Evolutionary conservation across 2,113 vertebrate species (phyloP).

Genomic region (Indicator maculatus): DNA sequence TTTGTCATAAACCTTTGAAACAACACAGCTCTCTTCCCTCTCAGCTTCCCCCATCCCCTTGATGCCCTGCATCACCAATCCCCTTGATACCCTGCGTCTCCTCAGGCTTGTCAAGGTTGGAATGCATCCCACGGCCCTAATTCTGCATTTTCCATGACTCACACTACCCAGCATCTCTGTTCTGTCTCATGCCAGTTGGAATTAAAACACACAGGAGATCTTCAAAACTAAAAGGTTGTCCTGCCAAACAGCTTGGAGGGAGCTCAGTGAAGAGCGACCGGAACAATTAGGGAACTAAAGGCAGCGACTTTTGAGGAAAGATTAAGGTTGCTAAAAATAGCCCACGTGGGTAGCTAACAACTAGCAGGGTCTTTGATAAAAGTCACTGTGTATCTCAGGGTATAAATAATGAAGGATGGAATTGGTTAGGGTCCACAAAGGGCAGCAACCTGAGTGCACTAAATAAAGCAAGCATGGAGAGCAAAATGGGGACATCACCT

Average conservation of each 20-base stretch:
- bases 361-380: constrained; percentile 14
- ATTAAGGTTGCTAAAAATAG: constrained; percentile 46
- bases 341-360: not conserved
- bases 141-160: not conserved
- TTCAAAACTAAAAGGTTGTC: not conserved
- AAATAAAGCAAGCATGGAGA: not conserved
- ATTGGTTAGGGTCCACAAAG: not conserved
- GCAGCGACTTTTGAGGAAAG: constrained; percentile 52
- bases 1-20: not conserved
- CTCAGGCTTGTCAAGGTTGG: not conserved
- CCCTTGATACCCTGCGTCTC: not conserved
- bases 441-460: not conserved
- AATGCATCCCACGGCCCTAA: not conserved
- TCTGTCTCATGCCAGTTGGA: not conserved
- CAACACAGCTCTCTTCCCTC: not conserved
- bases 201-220: not conserved
- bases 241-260: not conserved
- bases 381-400: not conserved
- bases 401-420: constrained; percentile 42
- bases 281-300: not conserved
- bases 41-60: not conserved
- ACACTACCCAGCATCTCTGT: not conserved
- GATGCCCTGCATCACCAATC: not conserved
- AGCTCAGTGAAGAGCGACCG: not conserved
- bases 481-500: not conserved